Percentiles rank a stretch among this genome's conserved stretches.
These are phyloP conservation scores for Campodea augens DNA, from an alignment of 1,140 invertebrate species.

Conservation along the genomic window DNA sequence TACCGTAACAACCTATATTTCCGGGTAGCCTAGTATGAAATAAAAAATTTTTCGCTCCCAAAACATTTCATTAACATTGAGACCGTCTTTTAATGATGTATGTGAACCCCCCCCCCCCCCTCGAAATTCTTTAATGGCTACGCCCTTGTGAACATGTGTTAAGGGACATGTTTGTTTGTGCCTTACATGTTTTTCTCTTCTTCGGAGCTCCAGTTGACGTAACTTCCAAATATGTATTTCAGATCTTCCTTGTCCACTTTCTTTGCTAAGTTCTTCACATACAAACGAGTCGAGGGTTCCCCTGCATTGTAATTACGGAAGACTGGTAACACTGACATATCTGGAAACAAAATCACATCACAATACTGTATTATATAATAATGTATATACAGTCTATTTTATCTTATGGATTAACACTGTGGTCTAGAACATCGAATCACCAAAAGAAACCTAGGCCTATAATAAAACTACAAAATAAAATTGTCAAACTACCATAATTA, in stretches of 20 bases:
- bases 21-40: conserved; percentile 19
- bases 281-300: conserved; percentile 57
- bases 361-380: neutral
- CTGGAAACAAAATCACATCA: conserved; percentile 23
- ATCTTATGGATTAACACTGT: too few relatives aligned
- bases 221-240: conserved; percentile 55
- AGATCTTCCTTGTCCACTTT: conserved; percentile 53
- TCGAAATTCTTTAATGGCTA: too few relatives aligned
- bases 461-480: conserved; percentile 7
- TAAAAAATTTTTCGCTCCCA: too few relatives aligned
- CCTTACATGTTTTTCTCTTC: conserved; percentile 30
- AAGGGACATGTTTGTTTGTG: neutral
- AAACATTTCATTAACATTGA: too few relatives aligned
- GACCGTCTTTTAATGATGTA: too few relatives aligned
- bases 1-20: too few relatives aligned
- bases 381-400: neutral
- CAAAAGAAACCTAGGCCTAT: conserved; percentile 8
- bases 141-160: too few relatives aligned
- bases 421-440: too few relatives aligned
- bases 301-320: conserved; percentile 76
- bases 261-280: conserved; percentile 84
- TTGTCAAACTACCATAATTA: conserved; percentile 5
- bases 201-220: conserved; percentile 30
- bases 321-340: conserved; percentile 54
- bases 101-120: too few relatives aligned